Evolutionary conservation across 2,888 invertebrate species (phyloP), one percentile per base, ranked within the genome.

Genomic region (Linnaemya vulpina): DNA sequence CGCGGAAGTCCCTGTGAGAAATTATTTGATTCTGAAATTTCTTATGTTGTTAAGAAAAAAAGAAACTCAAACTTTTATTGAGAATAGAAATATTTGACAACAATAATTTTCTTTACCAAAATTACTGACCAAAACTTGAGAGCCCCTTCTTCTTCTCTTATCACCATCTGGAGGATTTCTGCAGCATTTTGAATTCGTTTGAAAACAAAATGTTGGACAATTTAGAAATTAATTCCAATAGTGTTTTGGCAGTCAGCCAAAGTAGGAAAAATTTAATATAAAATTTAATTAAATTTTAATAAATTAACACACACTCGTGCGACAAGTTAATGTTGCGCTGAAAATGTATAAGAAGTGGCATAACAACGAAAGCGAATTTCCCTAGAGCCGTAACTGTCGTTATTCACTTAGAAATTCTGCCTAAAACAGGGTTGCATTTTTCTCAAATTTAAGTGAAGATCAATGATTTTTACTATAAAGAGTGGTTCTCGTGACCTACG

Each of bases 171-270:
- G 2, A 30, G 30, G 30, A 30, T 30, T 30, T 30, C 5, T 30
- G 5, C 30, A 30, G 5, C 30, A 30, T 30, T 2, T 30, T 30
- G 30, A 3, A 3, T 30, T 30, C 5, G 30, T 30, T 3, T 30
- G 30, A 30, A 30, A 30, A 30, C 30, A 30, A 30, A 38, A 7
- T 5, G 9, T 38, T 38, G 3, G 22, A 22, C 30, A 25, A 25
- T 13, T 55, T 20, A 55, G 11, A 22, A 13, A 22, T 55, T 22
- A 25, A 22, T 55, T 25, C 22, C 22, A 15, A 30, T 38, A 43
- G 38, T 60, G 3, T 63, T n/a, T 75, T 74, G 75, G 74, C 60
- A 51, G 30, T 1, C 35, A 30, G 43, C 70, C 75, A 81, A 58
- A 79, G 35, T 38, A 68, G 10, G 1, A 11, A 30, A 65, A 30